phyloP scores from a whole-genome alignment of 2,113 vertebrate genomes.

The Scophthalmus maximus region DNA sequence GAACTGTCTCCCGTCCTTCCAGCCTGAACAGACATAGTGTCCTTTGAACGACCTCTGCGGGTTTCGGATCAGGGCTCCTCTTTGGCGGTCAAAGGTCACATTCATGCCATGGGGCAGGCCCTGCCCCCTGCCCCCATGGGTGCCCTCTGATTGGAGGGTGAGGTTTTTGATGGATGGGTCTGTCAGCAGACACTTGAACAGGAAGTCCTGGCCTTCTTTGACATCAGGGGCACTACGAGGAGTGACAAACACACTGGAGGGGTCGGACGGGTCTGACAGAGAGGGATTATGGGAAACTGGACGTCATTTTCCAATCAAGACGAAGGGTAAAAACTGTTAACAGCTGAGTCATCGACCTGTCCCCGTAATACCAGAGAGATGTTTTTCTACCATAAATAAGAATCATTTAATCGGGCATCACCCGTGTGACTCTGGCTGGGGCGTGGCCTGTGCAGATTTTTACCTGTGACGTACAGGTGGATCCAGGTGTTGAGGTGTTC shows the following conservation, averaged over 20 bases:
- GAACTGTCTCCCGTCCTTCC: constrained; percentile 47
- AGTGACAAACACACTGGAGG: constrained; percentile 55
- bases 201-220: constrained; percentile 62
- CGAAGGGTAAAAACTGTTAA: no score
- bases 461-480: constrained; percentile 79
- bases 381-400: no score
- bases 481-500: constrained; percentile 59
- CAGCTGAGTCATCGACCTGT: no score
- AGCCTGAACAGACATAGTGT: constrained; percentile 80
- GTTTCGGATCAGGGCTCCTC: constrained; percentile 82
- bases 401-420: no score
- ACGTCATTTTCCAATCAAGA: background rate
- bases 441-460: background rate
- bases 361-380: no score
- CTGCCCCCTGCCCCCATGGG: accelerated
- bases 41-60: constrained; percentile 66
- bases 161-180: constrained; percentile 68
- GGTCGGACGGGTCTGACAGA: constrained; percentile 35
- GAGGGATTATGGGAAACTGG: background rate
- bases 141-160: constrained; percentile 51
- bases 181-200: constrained; percentile 73
- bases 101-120: constrained; percentile 63
- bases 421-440: background rate
- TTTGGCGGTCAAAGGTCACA: constrained; percentile 61
- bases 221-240: accelerated